A percentile compares a stretch with the other conserved stretches of the same genome.
Conservation (phyloP, 2,888 invertebrate genomes). For the Pristionchus arcanus region DNA sequence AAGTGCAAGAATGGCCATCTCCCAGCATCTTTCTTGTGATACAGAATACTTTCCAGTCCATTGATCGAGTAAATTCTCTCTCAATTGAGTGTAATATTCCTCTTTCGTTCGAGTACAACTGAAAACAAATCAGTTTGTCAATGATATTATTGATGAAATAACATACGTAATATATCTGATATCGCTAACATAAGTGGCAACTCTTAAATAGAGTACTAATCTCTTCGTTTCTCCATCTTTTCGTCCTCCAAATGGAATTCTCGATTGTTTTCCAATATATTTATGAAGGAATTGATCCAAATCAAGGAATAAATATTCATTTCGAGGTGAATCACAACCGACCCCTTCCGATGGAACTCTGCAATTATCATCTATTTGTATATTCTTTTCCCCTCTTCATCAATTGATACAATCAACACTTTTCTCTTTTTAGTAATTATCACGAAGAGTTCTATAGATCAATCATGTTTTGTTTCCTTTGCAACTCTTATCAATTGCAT, state of each 20-base stretch:
- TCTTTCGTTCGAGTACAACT: slow-evolving; percentile 92
- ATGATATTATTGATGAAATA: slow-evolving; percentile 3
- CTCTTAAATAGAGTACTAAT: slow-evolving; percentile 73
- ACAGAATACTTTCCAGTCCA: slow-evolving; percentile 77
- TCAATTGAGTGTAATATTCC: slow-evolving; percentile 95
- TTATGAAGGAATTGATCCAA: slow-evolving; percentile 49
- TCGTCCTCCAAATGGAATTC: slow-evolving; percentile 32
- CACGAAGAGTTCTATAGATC: background rate
- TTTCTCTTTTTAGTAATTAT: background rate
- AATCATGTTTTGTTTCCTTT: background rate
- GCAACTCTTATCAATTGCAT: background rate
- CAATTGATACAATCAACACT: background rate
- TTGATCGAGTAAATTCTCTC: slow-evolving; percentile 87
- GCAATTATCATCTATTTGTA: background rate
- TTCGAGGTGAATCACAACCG: slow-evolving; percentile 54
- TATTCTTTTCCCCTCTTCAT: background rate
- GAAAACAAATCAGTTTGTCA: slow-evolving; percentile 52
- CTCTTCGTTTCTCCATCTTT: slow-evolving; percentile 48
- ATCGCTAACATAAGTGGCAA: slow-evolving; percentile 74
- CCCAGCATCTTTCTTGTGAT: slow-evolving; percentile 83
- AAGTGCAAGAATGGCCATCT: slow-evolving; percentile 91
- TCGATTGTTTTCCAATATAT: slow-evolving; percentile 46
- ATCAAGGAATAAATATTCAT: slow-evolving; percentile 55
- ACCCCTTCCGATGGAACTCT: slow-evolving; percentile 50
- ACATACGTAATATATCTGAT: slow-evolving; percentile 70